A percentile compares a stretch with the other conserved stretches of the same genome.
phyloP scores from a whole-genome alignment of 2,888 invertebrate genomes.

The Andrena chrysosceles region DNA sequence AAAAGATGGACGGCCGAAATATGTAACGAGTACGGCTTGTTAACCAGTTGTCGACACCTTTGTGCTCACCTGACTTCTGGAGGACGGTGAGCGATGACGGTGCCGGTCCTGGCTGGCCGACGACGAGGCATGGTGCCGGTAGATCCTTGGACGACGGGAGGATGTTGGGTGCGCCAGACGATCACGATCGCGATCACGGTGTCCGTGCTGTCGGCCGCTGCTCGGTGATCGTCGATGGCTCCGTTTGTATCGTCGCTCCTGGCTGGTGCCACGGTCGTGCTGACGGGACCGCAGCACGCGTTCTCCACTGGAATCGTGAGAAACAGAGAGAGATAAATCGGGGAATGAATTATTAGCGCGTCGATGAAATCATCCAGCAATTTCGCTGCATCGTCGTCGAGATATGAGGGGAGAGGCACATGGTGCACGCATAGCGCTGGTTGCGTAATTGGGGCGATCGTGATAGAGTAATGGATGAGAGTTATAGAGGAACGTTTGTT shows the following conservation, averaged over 20 bases:
- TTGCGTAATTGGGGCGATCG: too few species aligned
- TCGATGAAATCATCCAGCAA: too few species aligned
- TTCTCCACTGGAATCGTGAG: conserved; percentile 86
- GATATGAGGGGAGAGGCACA: background rate
- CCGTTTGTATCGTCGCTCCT: conserved; percentile 93
- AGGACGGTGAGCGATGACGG: conserved; percentile 80
- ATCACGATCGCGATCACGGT: conserved; percentile 78
- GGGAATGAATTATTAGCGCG: background rate
- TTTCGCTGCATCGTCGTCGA: too few species aligned
- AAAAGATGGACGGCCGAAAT: conserved; percentile 13
- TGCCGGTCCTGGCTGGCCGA: conserved; percentile 81
- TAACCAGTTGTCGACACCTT: conserved; percentile 42
- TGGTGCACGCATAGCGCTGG: too few species aligned
- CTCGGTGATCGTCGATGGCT: conserved; percentile 94
- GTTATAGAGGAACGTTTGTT: too few species aligned
- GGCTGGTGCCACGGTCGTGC: conserved; percentile 91
- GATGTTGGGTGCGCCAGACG: conserved; percentile 77
- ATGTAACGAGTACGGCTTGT: conserved; percentile 21
- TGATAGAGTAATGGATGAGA: too few species aligned
- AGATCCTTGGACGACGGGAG: conserved; percentile 77
- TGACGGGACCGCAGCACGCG: conserved; percentile 87
- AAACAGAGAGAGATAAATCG: conserved; percentile 6
- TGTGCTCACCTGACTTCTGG: conserved; percentile 83
- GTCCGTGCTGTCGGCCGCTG: conserved; percentile 89
- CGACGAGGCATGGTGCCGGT: conserved; percentile 79